Base-by-base conservation (phyloP, 2,888 invertebrate genomes). In the Dugesia japonica region DNA sequence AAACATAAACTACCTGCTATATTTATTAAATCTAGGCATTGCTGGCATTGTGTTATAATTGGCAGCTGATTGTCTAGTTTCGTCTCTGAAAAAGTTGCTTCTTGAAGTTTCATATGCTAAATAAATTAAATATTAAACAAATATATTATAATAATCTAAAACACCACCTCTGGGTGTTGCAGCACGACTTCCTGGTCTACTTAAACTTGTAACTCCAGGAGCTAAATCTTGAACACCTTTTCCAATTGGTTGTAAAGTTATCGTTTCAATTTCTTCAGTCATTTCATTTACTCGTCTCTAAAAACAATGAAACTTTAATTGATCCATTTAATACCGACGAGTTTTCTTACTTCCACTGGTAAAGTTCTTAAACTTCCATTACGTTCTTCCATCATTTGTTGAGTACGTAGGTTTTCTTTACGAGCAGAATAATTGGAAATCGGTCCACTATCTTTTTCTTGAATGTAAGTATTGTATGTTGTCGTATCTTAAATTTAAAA, bases 161-260 rank as follows among this genome's bases (percentile, higher is more conserved):
- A 13, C n/a, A 72, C 1, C 1, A 72, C 72, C 72, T 72, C 72
- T 31, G 15, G 72, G 72, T 4, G 72, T 72, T 13, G 72, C 31
- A 31, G 72, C 28, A n/a, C 75, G 42, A 38, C 56, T 56, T 56
- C 56, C 56, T 4, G 56, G 56, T 56, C 56, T 56, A 56, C 56
- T 56, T n/a, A 56, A 20, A n/a, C 9, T 56, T 23, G 56, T n/a
- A 20, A 56, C n/a, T 4, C 26, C 75, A 9, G 38, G 75, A 1
- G 42, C 77, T 76, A 84, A 80, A 28, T 81, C 81, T 78, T 84
- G 84, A 42, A 84, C 80, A 26, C 84, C 84, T 1, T 82, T 82
- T 28, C 84, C 84, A 26, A 84, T 83, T 15, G 84, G 84, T 76
- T 82, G 81, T 76, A 84, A 81, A 71, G 82, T 81, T 78, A 84